These are phyloP conservation scores for Coregonus suidteri DNA, from an alignment of 2,797 vertebrate genomes.

Conservation along the genomic window DNA sequence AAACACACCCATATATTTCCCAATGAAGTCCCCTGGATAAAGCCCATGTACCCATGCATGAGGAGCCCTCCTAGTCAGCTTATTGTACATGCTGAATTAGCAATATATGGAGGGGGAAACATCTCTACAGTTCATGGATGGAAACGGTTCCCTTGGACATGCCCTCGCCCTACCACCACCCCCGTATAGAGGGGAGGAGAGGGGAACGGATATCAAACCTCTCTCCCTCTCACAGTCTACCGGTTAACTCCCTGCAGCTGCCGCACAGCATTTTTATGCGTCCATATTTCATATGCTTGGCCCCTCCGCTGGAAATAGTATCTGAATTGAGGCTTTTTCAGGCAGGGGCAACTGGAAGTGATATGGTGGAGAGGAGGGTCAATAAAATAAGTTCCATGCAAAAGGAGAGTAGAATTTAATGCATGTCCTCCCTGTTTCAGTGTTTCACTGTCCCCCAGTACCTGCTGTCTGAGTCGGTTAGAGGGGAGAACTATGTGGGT, in stretches of 20 bases:
- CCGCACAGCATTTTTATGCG: constrained; percentile 48
- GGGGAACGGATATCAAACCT: constrained; percentile 51
- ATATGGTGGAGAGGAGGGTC: constrained; percentile 35
- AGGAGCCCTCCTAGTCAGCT: background rate
- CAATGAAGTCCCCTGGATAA: background rate
- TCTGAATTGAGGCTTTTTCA: constrained; percentile 57
- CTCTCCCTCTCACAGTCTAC: constrained; percentile 35
- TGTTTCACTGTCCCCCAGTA: constrained; percentile 1
- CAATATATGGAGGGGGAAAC: constrained; percentile 47
- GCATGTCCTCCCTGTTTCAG: constrained; percentile 31
- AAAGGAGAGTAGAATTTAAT: constrained; percentile 33
- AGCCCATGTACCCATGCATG: background rate
- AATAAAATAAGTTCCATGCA: constrained; percentile 50
- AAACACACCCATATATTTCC: background rate
- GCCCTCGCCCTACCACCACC: constrained; percentile 41
- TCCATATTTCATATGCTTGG: constrained; percentile 67
- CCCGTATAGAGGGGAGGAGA: background rate
- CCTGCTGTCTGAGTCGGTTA: background rate
- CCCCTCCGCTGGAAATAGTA: constrained; percentile 57
- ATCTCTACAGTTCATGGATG: constrained; percentile 41
- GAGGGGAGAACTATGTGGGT: constrained; percentile 8
- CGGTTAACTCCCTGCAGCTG: constrained; percentile 69
- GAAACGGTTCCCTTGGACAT: constrained; percentile 46
- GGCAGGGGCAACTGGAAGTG: constrained; percentile 40
- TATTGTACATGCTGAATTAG: constrained; percentile 53